Base-by-base conservation (phyloP, 1,140 invertebrate genomes). In the Diabrotica undecimpunctata region DNA sequence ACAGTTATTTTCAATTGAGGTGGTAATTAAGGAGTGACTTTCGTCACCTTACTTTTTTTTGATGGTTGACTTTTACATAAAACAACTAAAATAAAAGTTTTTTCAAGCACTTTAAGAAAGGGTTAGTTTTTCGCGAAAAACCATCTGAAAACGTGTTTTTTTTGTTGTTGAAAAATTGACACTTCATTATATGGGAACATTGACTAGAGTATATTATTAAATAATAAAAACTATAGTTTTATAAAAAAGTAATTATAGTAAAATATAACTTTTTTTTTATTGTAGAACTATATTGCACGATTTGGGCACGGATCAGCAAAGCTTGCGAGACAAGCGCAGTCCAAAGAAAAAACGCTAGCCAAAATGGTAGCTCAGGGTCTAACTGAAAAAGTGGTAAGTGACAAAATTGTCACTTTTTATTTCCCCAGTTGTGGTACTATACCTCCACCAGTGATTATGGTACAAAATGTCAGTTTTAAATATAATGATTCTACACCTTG, bases 261-360 rank as follows among this genome's bases (percentile, higher is more conserved):
- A 25, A 25, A 25, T 25, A 25, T 25, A 25, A 25, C 25, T 25
- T 25, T 25, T n/a, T 52, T 58, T 66, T 61, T 67, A 56, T 79
- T 81, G 71, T 77, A 93, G 88, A 98, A 99, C 79, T 99, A 99
- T 79, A 98, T 99, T 71, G 98, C 97, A 0, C 82, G 97, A 60
- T 99, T 99, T 82, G 98, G 98, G 86, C 97, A 99, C 79, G 98
- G 98, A 75, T 96, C 93, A 54, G 97, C 97, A 0, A 99, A 99
- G 82, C 80, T 99, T 51, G 98, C 98, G 0, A 84, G 97, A 64
- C 98, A 99, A 79, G 98, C 98, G 54, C 97, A 99, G 81, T 97
- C 95, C 64, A 99, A 99, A 81, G 97, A 99, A 81, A 99, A 99
- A 80, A 99, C 97, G 0, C 79, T 99, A 55, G 96, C 95, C 6